Evolutionary conservation across 1,140 invertebrate species (phyloP), one percentile per base, ranked within the genome.

Genomic region (Chlorops oryzae): DNA sequence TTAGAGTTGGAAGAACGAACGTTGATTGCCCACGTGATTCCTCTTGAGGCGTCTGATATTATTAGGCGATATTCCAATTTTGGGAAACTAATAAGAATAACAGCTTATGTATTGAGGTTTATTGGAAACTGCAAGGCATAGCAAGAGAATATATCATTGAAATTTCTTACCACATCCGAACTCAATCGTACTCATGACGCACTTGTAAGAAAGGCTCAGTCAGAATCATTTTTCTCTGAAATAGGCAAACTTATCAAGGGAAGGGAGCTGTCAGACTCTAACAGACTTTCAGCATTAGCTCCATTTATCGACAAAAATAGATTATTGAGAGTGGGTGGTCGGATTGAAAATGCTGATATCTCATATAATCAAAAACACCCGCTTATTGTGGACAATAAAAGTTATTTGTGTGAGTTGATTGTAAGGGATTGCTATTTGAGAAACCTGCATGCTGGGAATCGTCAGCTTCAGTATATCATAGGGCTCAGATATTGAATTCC

Each of bases 291-390:
- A 10, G n/a, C n/a, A 3, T 15, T 51, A 5, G 22, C n/a, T 21
- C 25, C 37, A 12, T 52, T 52, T 47, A 18, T 46, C 17, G 43
- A 52, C 24, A 13, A 45, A 10, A 38, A 46, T 22, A 25, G 43
- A 15, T 27, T 52, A 17, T 25, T 52, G 9, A 35, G 50, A 15
- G 50, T 52, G 17, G 50, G 43, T 40, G 50, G 50, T 13, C 23
- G 50, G 12, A 7, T 52, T n/a, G 20, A 23, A 10, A 51, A 51
- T 35, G 49, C 49, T n/a, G 27, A 44, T 35, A 28, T 51, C 12
- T 23, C 5, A 6, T 51, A 44, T 20, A 35, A 44, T 39, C 27
- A 44, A 27, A 43, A 51, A 17, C 41, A 44, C 21, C 41, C 41
- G 9, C 15, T 23, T 12, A 51, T 51, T 17, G 22, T 51, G 6